Evolutionary conservation across 2,888 invertebrate species (phyloP), one percentile per base, ranked within the genome.

Genomic region (Netelia virgata): DNA sequence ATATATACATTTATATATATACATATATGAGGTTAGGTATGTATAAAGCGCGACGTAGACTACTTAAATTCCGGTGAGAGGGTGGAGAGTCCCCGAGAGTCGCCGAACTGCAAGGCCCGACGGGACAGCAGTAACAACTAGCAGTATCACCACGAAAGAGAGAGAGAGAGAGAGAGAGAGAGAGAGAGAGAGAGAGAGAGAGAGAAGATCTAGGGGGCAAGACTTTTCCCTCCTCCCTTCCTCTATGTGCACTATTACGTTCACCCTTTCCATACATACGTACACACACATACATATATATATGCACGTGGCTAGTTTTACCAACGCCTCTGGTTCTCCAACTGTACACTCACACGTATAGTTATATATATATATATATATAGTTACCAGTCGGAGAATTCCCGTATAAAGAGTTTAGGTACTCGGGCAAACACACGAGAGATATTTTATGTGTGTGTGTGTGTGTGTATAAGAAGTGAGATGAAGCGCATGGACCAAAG

Each of bases 31-130:
- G 47, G 41, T 53, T 47, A 61, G 18, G 61, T 63, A 72, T 47
- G 18, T 5, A 47, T 18, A 57, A 70, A 50, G 61, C 66, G 55
- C 55, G 23, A 53, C 63, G 79, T 59, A 84, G 81, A 82, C 84
- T 80, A 84, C 83, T 84, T 85, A 87, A 87, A 87, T 86, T 85
- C 80, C 84, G 43, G 69, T 47, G 50, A 72, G 53, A 76, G 72
- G 72, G 5, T 57, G 50, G 70, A 57, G 63, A 74, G 73, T 66
- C 70, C 73, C 63, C 20, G 78, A 73, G 77, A 73, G 43, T 36
- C 36, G 75, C 23, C 70, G 78, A 82, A 74, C 43, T n/a, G 72
- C 61, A 74, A 23, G 82, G 79, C 75, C 63, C 41, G 73, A 57
- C 73, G 47, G 81, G 23, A 18, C 47, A 64, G 72, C 79, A 73